Evolutionary conservation across 2,113 vertebrate genomes (phyloP), one percentile per base, ranked within the genome.

Genomic region (Dicerorhinus sumatrensis): DNA sequence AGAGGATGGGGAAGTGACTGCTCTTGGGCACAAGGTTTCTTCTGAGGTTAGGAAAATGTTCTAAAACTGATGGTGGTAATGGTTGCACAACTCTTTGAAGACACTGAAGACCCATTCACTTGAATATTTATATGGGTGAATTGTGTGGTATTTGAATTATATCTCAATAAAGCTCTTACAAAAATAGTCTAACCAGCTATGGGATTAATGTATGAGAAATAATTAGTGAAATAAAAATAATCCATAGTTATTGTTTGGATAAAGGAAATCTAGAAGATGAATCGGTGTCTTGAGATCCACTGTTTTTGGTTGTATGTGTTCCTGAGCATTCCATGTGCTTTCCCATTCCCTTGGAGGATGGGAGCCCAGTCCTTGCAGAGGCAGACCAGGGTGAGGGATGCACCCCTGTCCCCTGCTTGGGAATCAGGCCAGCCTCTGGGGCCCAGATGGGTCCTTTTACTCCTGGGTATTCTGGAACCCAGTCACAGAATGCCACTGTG

Each of bases 251-350:
- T 18, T 58, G 16, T 31, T 63, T 16, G 46, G 10, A 23, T 51
- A 8, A 13, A 69, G 46, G 27, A 95, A 33, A 67, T 48, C 10
- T 13, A 48, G 56, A 33, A 20, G 17, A 23, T 10, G 33, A 54
- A 7, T 42, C 10, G 0, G 6, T 27, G 5, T 4, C 2, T 77
- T 51, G 46, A 46, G 60, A n/a, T 54, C 10, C 7, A 1, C 10
- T 21, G 2, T 48, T 77, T 76, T 46, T 0, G 11, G 31, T 63
- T 14, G 1, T 58, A 6, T 23, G 42, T 27, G 39, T 51, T 83
- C 56, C n/a, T 23, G 10, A 87, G 58, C 17, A 4, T 58, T 36
- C 2, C 2, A 0, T 4, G 5, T 4, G 0, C 36, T 62, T 25
- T 65, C 60, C n/a, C 0, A 2, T 36, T 51, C 31, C 36, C 3